phyloP scores from a whole-genome alignment of 2,888 invertebrate genomes.

The Aphidius colemani region DNA sequence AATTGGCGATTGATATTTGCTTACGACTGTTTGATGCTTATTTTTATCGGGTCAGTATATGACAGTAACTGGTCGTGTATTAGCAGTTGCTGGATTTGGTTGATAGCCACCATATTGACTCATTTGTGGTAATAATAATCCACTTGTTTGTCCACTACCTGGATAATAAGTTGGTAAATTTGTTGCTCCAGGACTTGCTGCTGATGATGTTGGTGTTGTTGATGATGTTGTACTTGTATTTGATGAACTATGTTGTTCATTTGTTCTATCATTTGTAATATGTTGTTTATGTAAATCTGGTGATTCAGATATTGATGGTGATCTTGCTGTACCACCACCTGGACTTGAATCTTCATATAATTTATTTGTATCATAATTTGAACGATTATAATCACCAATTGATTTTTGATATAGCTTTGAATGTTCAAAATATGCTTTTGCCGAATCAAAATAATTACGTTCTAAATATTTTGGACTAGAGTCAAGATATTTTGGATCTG shows the following conservation, averaged over 20 bases:
- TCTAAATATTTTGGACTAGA: slow-evolving; percentile 66
- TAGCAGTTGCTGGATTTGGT: slow-evolving; percentile 64
- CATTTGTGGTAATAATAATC: slow-evolving; percentile 67
- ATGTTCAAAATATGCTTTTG: slow-evolving; percentile 74
- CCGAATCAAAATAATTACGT: slow-evolving; percentile 73
- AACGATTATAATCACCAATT: slow-evolving; percentile 71
- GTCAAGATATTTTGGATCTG: slow-evolving; percentile 71
- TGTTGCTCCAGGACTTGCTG: slow-evolving; percentile 62
- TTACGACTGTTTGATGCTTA: slow-evolving; percentile 48
- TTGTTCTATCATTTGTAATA: slow-evolving; percentile 53
- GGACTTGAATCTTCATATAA: slow-evolving; percentile 65
- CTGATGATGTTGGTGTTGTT: slow-evolving; percentile 64
- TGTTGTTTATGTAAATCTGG: slow-evolving; percentile 52
- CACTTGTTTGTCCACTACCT: slow-evolving; percentile 51
- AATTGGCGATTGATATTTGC: slow-evolving; percentile 37
- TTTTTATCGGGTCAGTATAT: slow-evolving; percentile 79
- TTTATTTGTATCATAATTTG: slow-evolving; percentile 69
- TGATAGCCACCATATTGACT: slow-evolving; percentile 70
- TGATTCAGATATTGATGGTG: slow-evolving; percentile 61
- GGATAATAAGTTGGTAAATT: slow-evolving; percentile 58
- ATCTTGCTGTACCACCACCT: slow-evolving; percentile 62
- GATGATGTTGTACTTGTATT: slow-evolving; percentile 61
- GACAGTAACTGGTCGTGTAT: slow-evolving; percentile 76
- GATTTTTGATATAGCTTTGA: slow-evolving; percentile 71
- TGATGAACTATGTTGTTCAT: slow-evolving; percentile 47